phyloP scores from a whole-genome alignment of 2,113 vertebrate genomes.

The Enhydra lutris region DNA sequence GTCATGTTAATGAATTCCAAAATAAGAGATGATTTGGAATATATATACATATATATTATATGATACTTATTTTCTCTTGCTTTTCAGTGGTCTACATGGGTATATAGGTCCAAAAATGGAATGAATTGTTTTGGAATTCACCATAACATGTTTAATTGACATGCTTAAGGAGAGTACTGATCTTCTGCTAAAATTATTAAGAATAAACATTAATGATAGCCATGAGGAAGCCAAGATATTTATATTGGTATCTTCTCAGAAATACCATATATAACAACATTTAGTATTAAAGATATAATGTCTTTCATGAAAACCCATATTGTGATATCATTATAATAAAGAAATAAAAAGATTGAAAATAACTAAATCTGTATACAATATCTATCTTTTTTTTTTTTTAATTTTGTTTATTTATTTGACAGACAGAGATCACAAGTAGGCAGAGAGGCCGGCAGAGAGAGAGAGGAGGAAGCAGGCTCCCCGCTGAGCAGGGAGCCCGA shows the following conservation, averaged over 20 bases:
- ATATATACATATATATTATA: background rate
- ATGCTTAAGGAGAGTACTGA: background rate
- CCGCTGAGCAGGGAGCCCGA: too few relatives aligned
- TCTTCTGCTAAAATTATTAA: background rate
- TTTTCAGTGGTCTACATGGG: background rate
- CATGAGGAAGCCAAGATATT: background rate
- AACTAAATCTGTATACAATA: background rate
- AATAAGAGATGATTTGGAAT: background rate
- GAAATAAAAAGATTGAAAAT: background rate
- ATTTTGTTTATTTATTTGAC: too few relatives aligned
- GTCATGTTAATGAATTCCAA: background rate
- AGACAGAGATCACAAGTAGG: too few relatives aligned
- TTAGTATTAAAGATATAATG: background rate
- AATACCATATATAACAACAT: background rate
- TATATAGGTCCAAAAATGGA: background rate
- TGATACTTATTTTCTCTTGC: background rate
- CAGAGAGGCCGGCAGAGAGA: too few relatives aligned
- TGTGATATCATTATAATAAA: background rate
- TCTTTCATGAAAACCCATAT: background rate
- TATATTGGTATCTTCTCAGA: background rate
- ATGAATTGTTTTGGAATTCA: background rate
- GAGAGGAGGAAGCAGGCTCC: too few relatives aligned
- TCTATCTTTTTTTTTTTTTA: too few relatives aligned
- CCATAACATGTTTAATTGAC: background rate
- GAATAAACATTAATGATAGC: background rate